Evolutionary conservation across 2,113 vertebrate genomes (phyloP), one percentile per base, ranked within the genome.

Genomic region (Nothoprocta perdicaria): DNA sequence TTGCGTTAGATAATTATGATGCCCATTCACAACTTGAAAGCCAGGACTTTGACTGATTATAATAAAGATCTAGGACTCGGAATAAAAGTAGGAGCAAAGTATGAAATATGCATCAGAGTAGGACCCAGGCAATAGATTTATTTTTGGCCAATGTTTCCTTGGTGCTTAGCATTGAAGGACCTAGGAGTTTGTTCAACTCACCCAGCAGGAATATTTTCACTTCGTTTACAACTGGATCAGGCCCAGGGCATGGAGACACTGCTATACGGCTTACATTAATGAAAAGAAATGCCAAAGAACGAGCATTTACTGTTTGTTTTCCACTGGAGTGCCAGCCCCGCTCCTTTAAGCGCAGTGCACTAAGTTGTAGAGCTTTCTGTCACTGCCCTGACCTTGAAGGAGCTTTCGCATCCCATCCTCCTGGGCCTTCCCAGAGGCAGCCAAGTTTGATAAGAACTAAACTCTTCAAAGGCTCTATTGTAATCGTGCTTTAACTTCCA

Each of bases 1-100:
- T 97, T 98, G 98, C 97, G 96, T 99, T 98, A 98, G 98, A 98
- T 99, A 98, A 99, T 99, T 98, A 99, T 98, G 98, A 98, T 95
- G 98, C 98, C 97, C 96, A 97, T 97, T 97, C 97, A 96, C 95
- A 98, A 97, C 98, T 99, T 97, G 98, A 98, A 98, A 96, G 96
- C 94, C 90, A 73, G 96, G 96, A 96, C 97, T 96, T 97, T 96
- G 96, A 97, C 97, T 97, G 97, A 95, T 96, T 98, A 97, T 96
- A 97, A 98, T 97, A 90, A 96, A 98, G 98, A 98, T 97, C 97
- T 97, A 97, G 96, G 91, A 97, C 97, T 96, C 50, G 16, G 69
- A 96, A 95, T 95, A 96, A 96, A 94, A 92, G 96, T 95, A 91
- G 91, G 95, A 80, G 94, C 81, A 91, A 79, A 90, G 84, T 83